phyloP scores from a whole-genome alignment of 1,140 invertebrate species.

The Ceratina japonica region DNA sequence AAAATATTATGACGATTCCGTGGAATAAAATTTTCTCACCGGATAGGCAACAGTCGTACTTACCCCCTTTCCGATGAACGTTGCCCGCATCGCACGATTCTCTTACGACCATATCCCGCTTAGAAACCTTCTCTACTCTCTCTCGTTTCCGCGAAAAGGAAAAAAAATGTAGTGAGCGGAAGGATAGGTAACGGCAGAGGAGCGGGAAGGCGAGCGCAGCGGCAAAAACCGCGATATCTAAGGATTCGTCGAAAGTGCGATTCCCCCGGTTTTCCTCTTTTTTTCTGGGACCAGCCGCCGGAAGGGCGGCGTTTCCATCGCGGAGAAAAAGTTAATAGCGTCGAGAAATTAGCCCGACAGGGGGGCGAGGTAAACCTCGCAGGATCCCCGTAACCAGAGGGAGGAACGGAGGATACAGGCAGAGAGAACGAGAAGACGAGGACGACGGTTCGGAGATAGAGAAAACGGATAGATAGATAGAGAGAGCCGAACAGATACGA shows the following conservation, averaged over 20 bases:
- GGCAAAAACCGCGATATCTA: constrained; percentile 16
- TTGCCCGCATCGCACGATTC: too few species aligned
- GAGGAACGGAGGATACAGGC: background rate
- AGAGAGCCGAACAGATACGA: background rate
- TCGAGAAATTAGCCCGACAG: constrained; percentile 72
- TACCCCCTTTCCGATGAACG: background rate
- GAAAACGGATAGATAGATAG: too few species aligned
- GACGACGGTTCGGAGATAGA: background rate
- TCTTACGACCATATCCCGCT: too few species aligned
- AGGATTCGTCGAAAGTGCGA: constrained; percentile 45
- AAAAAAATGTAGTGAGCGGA: background rate
- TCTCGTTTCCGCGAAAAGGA: background rate
- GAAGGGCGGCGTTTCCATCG: constrained; percentile 45
- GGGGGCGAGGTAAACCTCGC: constrained; percentile 42
- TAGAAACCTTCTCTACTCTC: background rate
- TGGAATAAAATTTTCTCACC: constrained; percentile 36
- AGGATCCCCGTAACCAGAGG: background rate
- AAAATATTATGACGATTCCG: constrained; percentile 55
- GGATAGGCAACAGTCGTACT: too few species aligned
- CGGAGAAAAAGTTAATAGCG: constrained; percentile 74
- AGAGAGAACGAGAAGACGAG: background rate
- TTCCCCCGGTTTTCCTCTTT: constrained; percentile 44
- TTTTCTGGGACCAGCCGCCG: background rate
- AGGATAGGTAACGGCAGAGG: background rate
- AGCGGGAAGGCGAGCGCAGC: background rate